Percentiles rank a stretch among this genome's conserved stretches.
Conservation (phyloP, 92 coral and sea anemone genomes). For the Zoanthus sociatus region DNA sequence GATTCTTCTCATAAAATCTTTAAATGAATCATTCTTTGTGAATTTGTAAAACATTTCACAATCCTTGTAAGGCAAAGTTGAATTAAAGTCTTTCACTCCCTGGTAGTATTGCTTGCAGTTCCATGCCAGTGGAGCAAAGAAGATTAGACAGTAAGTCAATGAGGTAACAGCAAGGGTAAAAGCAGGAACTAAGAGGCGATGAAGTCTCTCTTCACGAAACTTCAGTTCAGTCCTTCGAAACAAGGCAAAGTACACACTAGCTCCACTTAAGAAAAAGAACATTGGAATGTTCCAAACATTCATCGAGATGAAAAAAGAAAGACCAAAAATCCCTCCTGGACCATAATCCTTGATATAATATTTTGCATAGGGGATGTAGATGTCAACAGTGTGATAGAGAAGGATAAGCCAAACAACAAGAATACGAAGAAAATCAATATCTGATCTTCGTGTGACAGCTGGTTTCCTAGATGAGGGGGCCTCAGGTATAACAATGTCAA, state of each 20-base stretch:
- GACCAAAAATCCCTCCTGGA: not conserved
- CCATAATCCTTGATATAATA: not conserved
- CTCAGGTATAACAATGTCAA: not conserved
- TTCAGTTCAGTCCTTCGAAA: conserved; percentile 18
- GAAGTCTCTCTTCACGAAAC: conserved; percentile 10
- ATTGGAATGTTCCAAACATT: conserved; percentile 26
- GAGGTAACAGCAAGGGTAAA: conserved; percentile 12
- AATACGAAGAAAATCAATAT: conserved; percentile 6
- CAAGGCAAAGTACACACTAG: not conserved
- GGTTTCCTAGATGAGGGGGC: not conserved
- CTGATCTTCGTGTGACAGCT: not conserved
- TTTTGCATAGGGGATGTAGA: not conserved
- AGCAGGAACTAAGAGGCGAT: conserved; percentile 10
- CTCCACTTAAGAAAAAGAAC: conserved; percentile 30
- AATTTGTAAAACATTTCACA: not conserved
- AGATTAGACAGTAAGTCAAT: not conserved
- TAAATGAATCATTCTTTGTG: conserved; percentile 10
- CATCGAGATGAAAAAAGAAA: not conserved
- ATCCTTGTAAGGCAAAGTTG: not conserved
- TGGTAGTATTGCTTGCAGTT: conserved; percentile 4
- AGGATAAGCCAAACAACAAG: conserved; percentile 17
- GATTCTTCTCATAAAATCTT: not conserved
- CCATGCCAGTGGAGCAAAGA: not conserved
- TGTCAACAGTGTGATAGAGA: not conserved
- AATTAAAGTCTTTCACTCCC: conserved; percentile 13